Evolutionary conservation across 2,797 vertebrate species (phyloP).

Genomic region (Schizothorax lantsangensis): DNA sequence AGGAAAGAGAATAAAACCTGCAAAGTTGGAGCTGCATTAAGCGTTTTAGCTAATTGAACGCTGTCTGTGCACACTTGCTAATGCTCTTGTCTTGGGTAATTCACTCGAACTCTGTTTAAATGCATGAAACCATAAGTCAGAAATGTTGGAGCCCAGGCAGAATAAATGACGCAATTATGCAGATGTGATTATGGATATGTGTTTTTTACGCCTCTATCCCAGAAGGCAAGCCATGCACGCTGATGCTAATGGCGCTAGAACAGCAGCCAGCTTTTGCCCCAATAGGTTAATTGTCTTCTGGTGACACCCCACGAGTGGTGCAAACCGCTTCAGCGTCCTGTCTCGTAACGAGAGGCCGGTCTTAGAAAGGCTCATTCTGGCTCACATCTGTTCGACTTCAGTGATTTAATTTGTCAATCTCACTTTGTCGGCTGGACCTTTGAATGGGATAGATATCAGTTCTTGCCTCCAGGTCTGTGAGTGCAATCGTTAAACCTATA

Average conservation of each 20-base stretch:
- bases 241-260: constrained; percentile 5
- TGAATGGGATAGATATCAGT: constrained; percentile 38
- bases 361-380: neutral
- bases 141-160: constrained; percentile 37
- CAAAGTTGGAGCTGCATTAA: constrained; percentile 4
- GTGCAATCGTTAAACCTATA: constrained; percentile 25
- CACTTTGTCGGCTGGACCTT: neutral
- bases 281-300: constrained; percentile 4
- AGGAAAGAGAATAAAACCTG: neutral
- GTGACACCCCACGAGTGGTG: neutral
- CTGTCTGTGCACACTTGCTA: neutral
- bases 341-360: neutral
- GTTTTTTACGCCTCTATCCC: neutral
- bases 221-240: constrained; percentile 16
- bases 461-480: constrained; percentile 27
- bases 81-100: constrained; percentile 30
- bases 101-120: constrained; percentile 31
- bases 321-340: neutral
- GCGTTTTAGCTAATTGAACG: constrained; percentile 45
- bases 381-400: constrained; percentile 38
- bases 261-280: constrained; percentile 14
- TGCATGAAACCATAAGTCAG: constrained; percentile 41
- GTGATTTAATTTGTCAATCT: constrained; percentile 36
- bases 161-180: constrained; percentile 49
- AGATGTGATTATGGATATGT: constrained; percentile 49